These are phyloP conservation scores for Phalanger gymnotis DNA, from an alignment of 2,797 vertebrate genomes.

Conservation along the genomic window DNA sequence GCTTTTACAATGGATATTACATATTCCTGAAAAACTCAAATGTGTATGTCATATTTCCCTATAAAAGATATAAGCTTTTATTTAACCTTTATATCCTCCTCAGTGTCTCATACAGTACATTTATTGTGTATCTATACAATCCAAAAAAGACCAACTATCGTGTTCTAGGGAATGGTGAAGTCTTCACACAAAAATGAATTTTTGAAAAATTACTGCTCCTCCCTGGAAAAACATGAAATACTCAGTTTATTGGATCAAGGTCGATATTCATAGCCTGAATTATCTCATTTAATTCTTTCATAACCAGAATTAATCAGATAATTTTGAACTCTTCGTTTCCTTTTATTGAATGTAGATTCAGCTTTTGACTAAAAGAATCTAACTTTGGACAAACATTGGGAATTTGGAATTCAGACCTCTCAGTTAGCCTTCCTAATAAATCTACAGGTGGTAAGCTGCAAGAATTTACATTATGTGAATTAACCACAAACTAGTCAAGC, in stretches of 20 bases:
- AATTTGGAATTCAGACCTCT: neutral
- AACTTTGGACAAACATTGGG: neutral
- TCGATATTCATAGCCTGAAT: neutral
- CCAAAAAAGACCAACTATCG: neutral
- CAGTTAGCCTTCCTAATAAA: fast-evolving
- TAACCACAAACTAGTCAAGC: too few species aligned
- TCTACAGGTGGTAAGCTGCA: too few species aligned
- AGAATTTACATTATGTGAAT: neutral
- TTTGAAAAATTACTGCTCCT: neutral
- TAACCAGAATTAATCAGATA: neutral
- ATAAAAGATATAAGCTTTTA: neutral
- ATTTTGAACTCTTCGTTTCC: neutral
- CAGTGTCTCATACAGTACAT: neutral
- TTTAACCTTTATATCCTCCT: neutral
- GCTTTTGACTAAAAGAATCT: neutral
- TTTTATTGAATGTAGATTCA: neutral
- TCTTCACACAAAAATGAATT: neutral
- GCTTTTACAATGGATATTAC: neutral
- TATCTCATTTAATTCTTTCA: neutral
- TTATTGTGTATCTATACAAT: neutral
- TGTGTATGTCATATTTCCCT: neutral
- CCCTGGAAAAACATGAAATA: neutral
- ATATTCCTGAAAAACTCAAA: neutral
- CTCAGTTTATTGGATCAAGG: neutral
- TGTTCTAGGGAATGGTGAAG: neutral